Evolutionary conservation across 2,113 vertebrate genomes (phyloP), one percentile per base, ranked within the genome.

Genomic region (Parotia lawesii): DNA sequence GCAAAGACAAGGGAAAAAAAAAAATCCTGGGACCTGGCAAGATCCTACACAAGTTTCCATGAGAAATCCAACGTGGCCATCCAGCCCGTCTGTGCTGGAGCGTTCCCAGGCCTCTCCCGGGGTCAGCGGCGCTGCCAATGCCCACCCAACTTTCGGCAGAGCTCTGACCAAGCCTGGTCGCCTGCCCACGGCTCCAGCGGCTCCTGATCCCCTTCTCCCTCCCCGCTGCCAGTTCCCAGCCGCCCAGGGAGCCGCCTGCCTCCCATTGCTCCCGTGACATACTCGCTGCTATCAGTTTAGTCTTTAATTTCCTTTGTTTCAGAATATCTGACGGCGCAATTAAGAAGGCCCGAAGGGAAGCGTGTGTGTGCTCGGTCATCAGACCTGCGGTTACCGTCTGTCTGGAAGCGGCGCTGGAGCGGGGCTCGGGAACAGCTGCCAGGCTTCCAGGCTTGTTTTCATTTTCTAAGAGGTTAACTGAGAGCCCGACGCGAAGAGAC

Each of bases 11-110:
- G 87, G 93, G 92, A 7, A 87, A 86, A 79, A 45, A 87, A 69
- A 53, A 48, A 87, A 27, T 58, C 91, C 87, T 89, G 94, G 87
- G 91, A 96, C 44, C 96, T 96, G 96, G 96, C 96, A 96, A 67
- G 91, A 25, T 81, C 87, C 87, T 60, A 13, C 2, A 0, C 73
- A 60, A 94, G 84, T 96, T 96, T 96, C 96, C 96, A 69, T 93
- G 93, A 96, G 93, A 78, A 94, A 92, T 72, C 57, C 91, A 64
- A 18, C 29, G n/a, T 74, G 91, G 89, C 89, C 84, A 57, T 77
- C 90, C 14, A 70, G 73, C 53, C 81, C 15, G 42, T 35, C 76
- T 54, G 44, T 13, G 50, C 90, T 93, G 90, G 94, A 91, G 83
- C 24, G 1, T 66, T 76, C 82, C 95, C 94, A 93, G 92, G 77